These are phyloP conservation scores for Scaptomyza cyrtandrae DNA, from an alignment of 2,888 invertebrate genomes.

Conservation along the genomic window DNA sequence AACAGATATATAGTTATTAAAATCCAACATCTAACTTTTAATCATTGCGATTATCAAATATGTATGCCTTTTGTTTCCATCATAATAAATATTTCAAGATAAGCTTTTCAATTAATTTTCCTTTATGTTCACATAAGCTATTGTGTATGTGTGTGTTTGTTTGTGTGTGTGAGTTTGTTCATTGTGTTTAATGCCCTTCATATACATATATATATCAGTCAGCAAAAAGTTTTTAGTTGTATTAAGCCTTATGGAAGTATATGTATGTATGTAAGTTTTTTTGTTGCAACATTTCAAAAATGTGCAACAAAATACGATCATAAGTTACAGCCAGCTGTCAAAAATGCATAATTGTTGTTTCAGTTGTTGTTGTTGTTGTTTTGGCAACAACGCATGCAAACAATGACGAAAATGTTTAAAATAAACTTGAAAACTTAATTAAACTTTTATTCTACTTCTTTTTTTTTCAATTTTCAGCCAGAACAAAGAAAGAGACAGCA, in stretches of 20 bases:
- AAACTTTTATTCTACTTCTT: slow-evolving; percentile 53
- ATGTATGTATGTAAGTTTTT: slow-evolving; percentile 2
- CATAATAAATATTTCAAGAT: slow-evolving; percentile 13
- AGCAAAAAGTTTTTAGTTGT: slow-evolving; percentile 34
- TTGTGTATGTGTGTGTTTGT: not conserved
- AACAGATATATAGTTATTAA: not conserved
- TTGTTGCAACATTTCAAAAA: slow-evolving; percentile 57
- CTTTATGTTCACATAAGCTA: not conserved
- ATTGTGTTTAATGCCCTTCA: slow-evolving; percentile 46
- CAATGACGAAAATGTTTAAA: slow-evolving; percentile 65
- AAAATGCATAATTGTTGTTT: slow-evolving; percentile 58
- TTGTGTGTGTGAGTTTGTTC: slow-evolving; percentile 24
- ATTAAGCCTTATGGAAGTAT: not conserved
- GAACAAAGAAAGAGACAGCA: slow-evolving; percentile 11
- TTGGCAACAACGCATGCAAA: slow-evolving; percentile 70
- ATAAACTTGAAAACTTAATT: slow-evolving; percentile 77
- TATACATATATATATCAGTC: slow-evolving; percentile 30
- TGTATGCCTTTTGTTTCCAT: slow-evolving; percentile 1
- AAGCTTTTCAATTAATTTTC: slow-evolving; percentile 28
- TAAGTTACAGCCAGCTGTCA: slow-evolving; percentile 68
- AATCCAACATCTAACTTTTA: slow-evolving; percentile 4
- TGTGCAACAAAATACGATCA: slow-evolving; percentile 70
- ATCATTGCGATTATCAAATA: slow-evolving; percentile 4
- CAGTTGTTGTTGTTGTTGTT: too few relatives aligned
- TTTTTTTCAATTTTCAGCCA: slow-evolving; percentile 14